phyloP scores from a whole-genome alignment of 2,113 vertebrate genomes.

The Callithrix jacchus region DNA sequence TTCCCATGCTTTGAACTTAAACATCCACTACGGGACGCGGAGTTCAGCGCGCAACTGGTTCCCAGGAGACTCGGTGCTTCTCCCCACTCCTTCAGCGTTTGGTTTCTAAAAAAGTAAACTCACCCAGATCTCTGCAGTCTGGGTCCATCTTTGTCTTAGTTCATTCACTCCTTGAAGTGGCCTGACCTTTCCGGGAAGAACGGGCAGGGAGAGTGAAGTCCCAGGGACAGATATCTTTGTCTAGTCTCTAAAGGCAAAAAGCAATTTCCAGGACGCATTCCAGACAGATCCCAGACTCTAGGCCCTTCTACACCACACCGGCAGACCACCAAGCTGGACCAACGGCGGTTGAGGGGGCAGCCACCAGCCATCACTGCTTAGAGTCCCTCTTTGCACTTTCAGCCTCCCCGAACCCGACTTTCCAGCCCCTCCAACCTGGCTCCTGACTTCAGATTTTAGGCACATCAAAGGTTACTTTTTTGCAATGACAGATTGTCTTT shows the following conservation, averaged over 20 bases:
- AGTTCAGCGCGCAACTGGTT: background rate
- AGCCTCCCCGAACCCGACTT: background rate
- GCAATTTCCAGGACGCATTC: rapidly evolving
- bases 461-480: conserved; percentile 80
- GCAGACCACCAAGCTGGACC: background rate
- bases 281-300: background rate
- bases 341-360: background rate
- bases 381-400: background rate
- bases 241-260: conserved; percentile 46
- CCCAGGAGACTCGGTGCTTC: background rate
- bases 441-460: conserved; percentile 69
- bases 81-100: conserved; percentile 6
- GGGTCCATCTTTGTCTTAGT: background rate
- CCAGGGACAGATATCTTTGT: background rate
- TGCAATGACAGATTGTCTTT: conserved; percentile 97
- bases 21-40: background rate
- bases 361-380: background rate
- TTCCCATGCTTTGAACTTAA: background rate
- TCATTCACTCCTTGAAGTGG: background rate
- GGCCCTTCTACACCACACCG: background rate
- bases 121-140: background rate
- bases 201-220: rapidly evolving
- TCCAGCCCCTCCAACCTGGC: background rate
- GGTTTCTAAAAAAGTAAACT: conserved; percentile 7
- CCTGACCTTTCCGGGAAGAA: conserved; percentile 33